These are phyloP conservation scores for Corythornis madagascariensis DNA, from an alignment of 2,113 vertebrate species.

Conservation along the genomic window DNA sequence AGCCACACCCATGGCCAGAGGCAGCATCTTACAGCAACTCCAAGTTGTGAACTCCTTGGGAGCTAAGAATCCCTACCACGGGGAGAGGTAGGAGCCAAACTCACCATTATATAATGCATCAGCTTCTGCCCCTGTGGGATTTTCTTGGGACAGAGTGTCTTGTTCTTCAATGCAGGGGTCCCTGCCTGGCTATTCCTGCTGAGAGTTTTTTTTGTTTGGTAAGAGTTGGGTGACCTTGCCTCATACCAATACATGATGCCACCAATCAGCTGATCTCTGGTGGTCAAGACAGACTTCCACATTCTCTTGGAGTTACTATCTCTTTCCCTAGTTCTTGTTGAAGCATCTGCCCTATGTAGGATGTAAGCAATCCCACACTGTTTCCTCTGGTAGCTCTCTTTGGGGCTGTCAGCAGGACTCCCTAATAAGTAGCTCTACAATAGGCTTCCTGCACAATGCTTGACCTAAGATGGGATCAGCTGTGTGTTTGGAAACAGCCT, in stretches of 20 bases:
- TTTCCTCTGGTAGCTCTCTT: neutral
- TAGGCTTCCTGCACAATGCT: neutral
- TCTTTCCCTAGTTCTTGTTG: neutral
- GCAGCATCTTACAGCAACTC: slow-evolving; percentile 35
- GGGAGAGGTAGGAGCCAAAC: slow-evolving; percentile 51
- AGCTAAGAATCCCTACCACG: slow-evolving; percentile 37
- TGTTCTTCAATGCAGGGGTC: neutral
- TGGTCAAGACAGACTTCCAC: neutral
- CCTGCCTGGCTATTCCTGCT: neutral
- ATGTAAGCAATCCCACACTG: neutral
- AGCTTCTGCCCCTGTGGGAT: slow-evolving; percentile 2
- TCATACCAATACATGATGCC: neutral
- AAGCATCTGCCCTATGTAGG: neutral
- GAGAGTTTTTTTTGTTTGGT: slow-evolving; percentile 31
- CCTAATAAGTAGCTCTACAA: neutral
- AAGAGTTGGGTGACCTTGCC: neutral
- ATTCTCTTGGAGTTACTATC: neutral
- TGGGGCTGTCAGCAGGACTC: neutral
- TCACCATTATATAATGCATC: slow-evolving; percentile 22
- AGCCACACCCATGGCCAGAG: slow-evolving; percentile 52
- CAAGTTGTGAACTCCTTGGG: slow-evolving; percentile 15
- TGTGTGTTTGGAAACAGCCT: neutral
- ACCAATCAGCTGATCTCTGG: slow-evolving; percentile 24
- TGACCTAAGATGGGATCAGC: neutral
- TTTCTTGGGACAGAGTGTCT: neutral